phyloP scores from a whole-genome alignment of 2,113 vertebrate species.

The Rhinichthys klamathensis region DNA sequence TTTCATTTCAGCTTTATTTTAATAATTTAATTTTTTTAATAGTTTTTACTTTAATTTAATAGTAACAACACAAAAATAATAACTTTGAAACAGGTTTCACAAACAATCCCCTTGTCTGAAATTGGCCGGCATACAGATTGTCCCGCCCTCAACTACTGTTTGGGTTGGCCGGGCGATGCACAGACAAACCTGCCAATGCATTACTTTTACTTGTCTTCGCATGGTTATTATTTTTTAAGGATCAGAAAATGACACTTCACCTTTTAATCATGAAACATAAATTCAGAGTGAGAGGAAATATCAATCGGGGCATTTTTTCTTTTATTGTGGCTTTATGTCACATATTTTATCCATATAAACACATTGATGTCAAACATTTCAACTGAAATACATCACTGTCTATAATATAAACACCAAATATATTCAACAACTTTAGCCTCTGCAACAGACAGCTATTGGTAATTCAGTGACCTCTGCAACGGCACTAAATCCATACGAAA shows the following conservation, averaged over 20 bases:
- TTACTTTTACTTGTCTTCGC: neutral
- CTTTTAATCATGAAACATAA: neutral
- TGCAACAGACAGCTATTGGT: neutral
- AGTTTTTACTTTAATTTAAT: neutral
- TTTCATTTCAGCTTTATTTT: neutral
- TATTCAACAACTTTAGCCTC: neutral
- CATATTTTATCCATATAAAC: neutral
- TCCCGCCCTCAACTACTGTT: neutral
- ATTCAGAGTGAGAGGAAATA: neutral
- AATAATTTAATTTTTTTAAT: neutral
- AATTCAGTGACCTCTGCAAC: neutral
- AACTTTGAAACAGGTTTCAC: neutral
- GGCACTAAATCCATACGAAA: neutral
- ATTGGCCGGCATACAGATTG: neutral
- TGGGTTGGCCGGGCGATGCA: neutral
- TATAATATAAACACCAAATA: neutral
- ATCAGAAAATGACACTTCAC: neutral
- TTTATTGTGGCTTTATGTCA: neutral
- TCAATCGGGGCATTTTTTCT: neutral
- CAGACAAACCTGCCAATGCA: neutral
- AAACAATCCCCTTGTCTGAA: neutral
- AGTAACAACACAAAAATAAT: neutral
- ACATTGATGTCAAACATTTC: neutral
- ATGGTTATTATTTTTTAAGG: neutral
- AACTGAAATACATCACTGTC: neutral